Evolutionary conservation across 1,140 invertebrate species (phyloP), one percentile per base, ranked within the genome.

Genomic region (Phenacoccus solenopsis): DNA sequence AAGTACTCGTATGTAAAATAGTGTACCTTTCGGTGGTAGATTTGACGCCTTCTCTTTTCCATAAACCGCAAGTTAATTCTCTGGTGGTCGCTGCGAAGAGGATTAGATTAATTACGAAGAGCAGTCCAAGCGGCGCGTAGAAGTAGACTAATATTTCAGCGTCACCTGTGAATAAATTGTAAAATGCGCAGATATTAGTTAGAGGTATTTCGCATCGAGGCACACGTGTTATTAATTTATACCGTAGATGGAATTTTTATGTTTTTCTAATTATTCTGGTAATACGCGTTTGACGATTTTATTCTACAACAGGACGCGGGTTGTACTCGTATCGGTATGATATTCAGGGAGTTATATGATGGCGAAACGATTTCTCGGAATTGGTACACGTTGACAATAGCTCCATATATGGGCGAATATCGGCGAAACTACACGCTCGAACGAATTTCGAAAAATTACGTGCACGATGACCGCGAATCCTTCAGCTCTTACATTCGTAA

Each of bases 41-140:
- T 80, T 92, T 91, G 71, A 90, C 89, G 72, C 90, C 87, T 78
- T 92, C 90, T 69, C 88, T 83, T 75, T 90, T 90, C 90, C 90
- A 93, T 7, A 92, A 80, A 3, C 90, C 90, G 76, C 90, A 93
- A 2, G 90, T 91, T 70, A 93, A 81, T 82, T 92, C 90, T 69
- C 89, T 83, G 9, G 90, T 88, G 2, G 90, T 92, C 24, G 88
- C 87, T 24, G 85, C 82, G 78, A 92, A 93, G 69, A 92, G 84
- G 10, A 88, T 80, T 28, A 91, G 81, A 78, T 93, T 93, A 68
- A 90, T 81, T 56, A 86, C 81, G 56, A 93, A 79, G 30, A 92
- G 80, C 35, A 88, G 81, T 16, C 89, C 90, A 59, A 93, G 84
- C 0, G 90, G 90, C 0, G 88, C 90, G 76, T 84, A 91, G 79